Evolutionary conservation across 2,888 invertebrate species (phyloP), one percentile per base, ranked within the genome.

Genomic region (Tetheella fluctuosa): DNA sequence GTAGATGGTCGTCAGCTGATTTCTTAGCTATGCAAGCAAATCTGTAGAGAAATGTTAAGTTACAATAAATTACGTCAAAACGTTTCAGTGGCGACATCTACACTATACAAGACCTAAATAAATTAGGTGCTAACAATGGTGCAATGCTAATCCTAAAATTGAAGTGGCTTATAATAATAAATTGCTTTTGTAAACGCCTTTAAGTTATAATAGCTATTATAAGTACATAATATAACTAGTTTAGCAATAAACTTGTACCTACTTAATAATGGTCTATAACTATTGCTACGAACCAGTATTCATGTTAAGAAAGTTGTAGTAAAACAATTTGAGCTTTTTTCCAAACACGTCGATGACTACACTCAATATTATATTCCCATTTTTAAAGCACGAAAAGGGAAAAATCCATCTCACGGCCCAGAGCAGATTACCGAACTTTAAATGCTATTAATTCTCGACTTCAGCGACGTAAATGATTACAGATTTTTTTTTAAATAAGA

Each of bases 111-210:
- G 20, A 5, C 20, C 48, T 20, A 48, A 20, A 48, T 48, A 48
- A 48, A 48, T 48, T 48, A 48, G 48, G 48, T 48, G 48, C 48
- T 48, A 48, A 48, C 48, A 48, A 48, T 48, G n/a, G n/a, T 48
- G 48, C 48, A 48, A 48, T 48, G 48, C 48, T 20, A 48, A 48
- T 48, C 48, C 48, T 20, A 48, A 48, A 48, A 48, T 48, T 20
- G 48, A 20, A 48, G 10, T 20, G 20, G 48, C 20, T 48, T 20
- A 48, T 48, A 48, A 48, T 48, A 48, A 48, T 48, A 48, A 20
- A 48, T 48, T 48, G 48, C 48, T 48, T 48, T 48, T 48, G 48
- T 48, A 48, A 48, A 48, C 48, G 20, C 48, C 48, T 20, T 48
- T 48, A 48, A 48, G 20, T 48, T 48, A 20, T 20, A 48, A 48